Conservation (phyloP, 2,797 vertebrate genomes). For the Caiman crocodilus region DNA sequence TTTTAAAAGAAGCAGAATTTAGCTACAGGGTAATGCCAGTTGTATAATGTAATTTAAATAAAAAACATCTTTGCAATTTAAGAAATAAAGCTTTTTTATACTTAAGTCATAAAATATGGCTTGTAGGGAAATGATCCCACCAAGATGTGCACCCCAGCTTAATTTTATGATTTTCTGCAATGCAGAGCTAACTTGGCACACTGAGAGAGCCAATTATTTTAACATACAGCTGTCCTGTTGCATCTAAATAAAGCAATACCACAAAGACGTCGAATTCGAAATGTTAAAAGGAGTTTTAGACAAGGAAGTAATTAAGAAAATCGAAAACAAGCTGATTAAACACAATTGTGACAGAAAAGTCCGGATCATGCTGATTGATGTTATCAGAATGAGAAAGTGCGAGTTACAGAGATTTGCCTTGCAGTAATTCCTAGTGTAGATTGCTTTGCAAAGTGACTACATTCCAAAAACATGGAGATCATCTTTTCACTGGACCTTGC, state of each 20-base stretch:
- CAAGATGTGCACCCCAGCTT: background rate
- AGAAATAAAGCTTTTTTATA: background rate
- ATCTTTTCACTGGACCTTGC: background rate
- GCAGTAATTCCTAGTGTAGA: background rate
- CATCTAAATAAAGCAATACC: background rate
- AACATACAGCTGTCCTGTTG: background rate
- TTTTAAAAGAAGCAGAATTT: background rate
- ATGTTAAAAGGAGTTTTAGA: background rate
- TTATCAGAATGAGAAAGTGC: background rate
- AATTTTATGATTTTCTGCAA: background rate
- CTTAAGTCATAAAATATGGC: background rate
- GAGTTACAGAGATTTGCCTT: background rate
- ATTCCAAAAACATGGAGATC: background rate
- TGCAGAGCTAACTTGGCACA: background rate
- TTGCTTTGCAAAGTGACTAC: background rate
- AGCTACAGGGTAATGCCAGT: background rate
- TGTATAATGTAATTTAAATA: background rate
- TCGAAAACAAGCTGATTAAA: background rate
- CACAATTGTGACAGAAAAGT: background rate
- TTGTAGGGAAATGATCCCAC: background rate
- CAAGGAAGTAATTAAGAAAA: background rate
- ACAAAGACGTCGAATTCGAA: background rate
- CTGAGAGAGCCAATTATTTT: background rate
- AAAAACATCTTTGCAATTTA: background rate
- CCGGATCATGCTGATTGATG: background rate